phyloP scores from a whole-genome alignment of 30 jellyfish, hydroid and myxozoan genomes.

The Sanderia malayensis region DNA sequence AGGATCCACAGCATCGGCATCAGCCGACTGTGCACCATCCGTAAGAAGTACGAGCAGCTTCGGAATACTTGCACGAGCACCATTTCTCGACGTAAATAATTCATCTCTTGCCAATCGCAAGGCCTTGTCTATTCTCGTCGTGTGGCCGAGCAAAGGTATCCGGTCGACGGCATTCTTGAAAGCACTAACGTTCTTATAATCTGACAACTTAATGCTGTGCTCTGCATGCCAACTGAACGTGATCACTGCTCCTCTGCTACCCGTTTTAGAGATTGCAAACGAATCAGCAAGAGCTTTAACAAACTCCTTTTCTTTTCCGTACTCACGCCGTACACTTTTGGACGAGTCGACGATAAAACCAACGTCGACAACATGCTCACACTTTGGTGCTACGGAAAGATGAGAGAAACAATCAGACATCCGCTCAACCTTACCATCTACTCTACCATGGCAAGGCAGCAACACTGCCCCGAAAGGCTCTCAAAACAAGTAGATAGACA shows the following conservation, averaged over 20 bases:
- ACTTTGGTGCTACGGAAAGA: slow-evolving; percentile 1
- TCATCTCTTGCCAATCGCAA: slow-evolving; percentile 52
- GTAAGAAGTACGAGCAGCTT: slow-evolving; percentile 63
- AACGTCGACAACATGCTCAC: slow-evolving; percentile 45
- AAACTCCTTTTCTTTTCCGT: slow-evolving; percentile 57
- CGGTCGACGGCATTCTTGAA: slow-evolving; percentile 57
- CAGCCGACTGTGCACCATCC: slow-evolving; percentile 75
- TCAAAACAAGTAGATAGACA: too few species aligned
- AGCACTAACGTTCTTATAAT: slow-evolving; percentile 9
- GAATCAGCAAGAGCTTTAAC: slow-evolving; percentile 29
- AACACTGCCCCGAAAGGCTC: too few species aligned
- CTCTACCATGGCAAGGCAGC: too few species aligned
- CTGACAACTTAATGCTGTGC: slow-evolving; percentile 57
- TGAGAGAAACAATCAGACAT: too few species aligned
- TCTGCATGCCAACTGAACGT: slow-evolving; percentile 67
- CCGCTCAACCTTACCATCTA: too few species aligned
- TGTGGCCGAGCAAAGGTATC: slow-evolving; percentile 57
- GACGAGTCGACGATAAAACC: slow-evolving; percentile 66
- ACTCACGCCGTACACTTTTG: slow-evolving; percentile 45
- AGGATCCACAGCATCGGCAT: slow-evolving; percentile 72
- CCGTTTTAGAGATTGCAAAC: slow-evolving; percentile 20
- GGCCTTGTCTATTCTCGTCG: slow-evolving; percentile 77
- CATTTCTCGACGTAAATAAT: slow-evolving; percentile 45
- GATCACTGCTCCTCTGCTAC: slow-evolving; percentile 54
- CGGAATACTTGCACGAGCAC: slow-evolving; percentile 70